These are phyloP conservation scores for Zophobas morio DNA, from an alignment of 1,140 invertebrate genomes.

Conservation along the genomic window DNA sequence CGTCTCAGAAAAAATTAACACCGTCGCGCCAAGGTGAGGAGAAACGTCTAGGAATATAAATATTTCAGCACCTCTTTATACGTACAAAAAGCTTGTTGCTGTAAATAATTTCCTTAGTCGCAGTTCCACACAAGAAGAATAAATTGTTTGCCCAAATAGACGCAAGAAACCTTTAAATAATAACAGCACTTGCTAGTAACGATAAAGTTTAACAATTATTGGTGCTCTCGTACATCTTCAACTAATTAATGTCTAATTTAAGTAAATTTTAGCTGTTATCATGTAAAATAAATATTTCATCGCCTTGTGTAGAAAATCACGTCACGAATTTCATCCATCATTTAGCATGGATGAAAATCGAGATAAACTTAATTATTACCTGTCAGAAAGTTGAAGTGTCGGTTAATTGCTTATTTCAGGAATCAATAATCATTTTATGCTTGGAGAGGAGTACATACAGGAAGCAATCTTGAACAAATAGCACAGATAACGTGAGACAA, in stretches of 20 bases:
- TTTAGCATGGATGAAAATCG: background rate
- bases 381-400: background rate
- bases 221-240: no score
- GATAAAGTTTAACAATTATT: no score
- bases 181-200: no score
- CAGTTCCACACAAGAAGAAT: no score
- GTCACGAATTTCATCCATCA: background rate
- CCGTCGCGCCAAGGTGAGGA: background rate
- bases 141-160: no score
- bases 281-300: no score
- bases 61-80: no score
- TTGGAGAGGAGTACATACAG: background rate
- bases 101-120: background rate
- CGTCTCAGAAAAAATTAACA: conserved; percentile 25
- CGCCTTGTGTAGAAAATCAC: background rate
- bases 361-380: background rate
- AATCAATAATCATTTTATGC: background rate
- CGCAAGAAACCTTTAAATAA: no score
- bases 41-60: background rate
- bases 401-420: background rate
- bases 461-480: conserved; percentile 6
- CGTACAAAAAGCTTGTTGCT: background rate
- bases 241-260: no score
- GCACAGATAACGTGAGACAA: background rate
- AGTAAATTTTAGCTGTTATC: no score